Base-by-base conservation (phyloP, 1,140 invertebrate species). In the Delia radicum region DNA sequence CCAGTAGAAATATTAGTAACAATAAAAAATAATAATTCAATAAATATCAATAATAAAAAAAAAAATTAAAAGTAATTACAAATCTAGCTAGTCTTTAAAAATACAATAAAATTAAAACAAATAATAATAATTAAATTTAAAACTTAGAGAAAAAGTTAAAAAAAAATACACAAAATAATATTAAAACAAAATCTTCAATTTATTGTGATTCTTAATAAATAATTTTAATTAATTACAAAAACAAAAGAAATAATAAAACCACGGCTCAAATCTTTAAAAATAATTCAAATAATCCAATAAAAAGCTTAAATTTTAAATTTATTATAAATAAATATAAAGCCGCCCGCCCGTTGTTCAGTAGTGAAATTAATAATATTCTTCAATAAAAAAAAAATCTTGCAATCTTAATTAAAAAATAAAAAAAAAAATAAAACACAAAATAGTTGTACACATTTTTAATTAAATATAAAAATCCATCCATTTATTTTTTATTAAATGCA, bases 281-380 rank as follows among this genome's bases (percentile, higher is more conserved):
- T 55, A 33, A 69, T 29, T 69, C 29, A 33, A 69, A 37, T 69
- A 33, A 31, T 67, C 33, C 4, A n/a, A 65, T 29, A 29, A 29
- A 29, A 28, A 65, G 62, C 62, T 65, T 65, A 65, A 65, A 29
- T 65, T 65, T 65, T 8, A 55, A 55, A 55, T 55, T n/a, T n/a
- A n/a, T 15, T n/a, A 2, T 18, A 72, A 46, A n/a, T 6, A 46
- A 73, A 24, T 73, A n/a, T 15, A 67, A 67, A 69, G 65, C 65
- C 29, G 29, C 65, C n/a, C n/a, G n/a, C n/a, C 65, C 65, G 65
- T 69, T 69, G 65, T 69, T 69, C 65, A 69, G 33, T 73, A 73
- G n/a, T 26, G 55, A 48, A n/a, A n/a, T n/a, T n/a, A n/a, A n/a
- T n/a, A n/a, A n/a, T n/a, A n/a, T n/a, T n/a, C n/a, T n/a, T n/a